Conservation (phyloP, 2,113 vertebrate species). For the Urocitellus parryii region DNA sequence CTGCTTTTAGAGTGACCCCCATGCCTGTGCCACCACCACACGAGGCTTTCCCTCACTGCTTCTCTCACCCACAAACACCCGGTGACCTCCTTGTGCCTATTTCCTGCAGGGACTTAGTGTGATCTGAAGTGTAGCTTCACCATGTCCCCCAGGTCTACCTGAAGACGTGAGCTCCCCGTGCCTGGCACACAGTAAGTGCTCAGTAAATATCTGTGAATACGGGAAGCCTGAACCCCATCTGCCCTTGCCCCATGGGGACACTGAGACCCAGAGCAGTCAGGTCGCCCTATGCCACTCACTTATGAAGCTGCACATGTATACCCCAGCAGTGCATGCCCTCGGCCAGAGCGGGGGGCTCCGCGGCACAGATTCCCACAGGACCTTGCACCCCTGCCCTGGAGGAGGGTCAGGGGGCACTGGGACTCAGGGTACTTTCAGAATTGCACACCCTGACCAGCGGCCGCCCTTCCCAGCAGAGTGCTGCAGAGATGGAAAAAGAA, state of each 20-base stretch:
- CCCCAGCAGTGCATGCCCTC: too few species aligned
- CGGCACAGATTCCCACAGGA: background rate
- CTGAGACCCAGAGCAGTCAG: background rate
- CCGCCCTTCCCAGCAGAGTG: slow-evolving; percentile 37
- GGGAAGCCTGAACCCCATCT: background rate
- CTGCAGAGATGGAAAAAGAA: slow-evolving; percentile 44
- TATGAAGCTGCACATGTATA: background rate
- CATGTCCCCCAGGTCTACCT: background rate
- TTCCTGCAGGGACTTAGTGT: background rate
- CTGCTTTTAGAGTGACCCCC: background rate
- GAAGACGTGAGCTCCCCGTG: background rate
- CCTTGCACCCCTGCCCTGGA: accelerated
- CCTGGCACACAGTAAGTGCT: background rate
- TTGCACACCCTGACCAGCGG: background rate
- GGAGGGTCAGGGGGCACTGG: background rate
- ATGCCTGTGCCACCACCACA: background rate
- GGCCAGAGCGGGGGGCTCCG: background rate
- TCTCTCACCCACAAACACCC: background rate
- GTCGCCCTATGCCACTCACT: background rate
- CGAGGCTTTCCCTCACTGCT: background rate
- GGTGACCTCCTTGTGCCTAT: background rate
- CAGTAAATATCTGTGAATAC: background rate
- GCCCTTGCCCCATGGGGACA: background rate
- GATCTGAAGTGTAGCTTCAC: background rate
- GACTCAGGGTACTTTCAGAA: background rate